Percentiles rank a stretch among this genome's conserved stretches.
These are phyloP conservation scores for Phalacrocorax aristotelis DNA, from an alignment of 2,113 vertebrate species.

Conservation along the genomic window DNA sequence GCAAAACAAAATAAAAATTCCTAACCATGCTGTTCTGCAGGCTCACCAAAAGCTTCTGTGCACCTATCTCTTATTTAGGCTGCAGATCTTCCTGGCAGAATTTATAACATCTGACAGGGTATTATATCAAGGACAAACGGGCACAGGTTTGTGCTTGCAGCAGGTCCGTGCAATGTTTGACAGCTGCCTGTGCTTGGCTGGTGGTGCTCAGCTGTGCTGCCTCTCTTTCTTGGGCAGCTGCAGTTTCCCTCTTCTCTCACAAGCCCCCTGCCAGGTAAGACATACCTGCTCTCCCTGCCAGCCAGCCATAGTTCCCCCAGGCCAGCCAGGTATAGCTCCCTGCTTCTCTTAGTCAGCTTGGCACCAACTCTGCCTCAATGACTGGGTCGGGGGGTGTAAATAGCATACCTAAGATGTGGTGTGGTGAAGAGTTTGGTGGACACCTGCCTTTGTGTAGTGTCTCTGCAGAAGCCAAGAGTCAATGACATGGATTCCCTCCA, in stretches of 20 bases:
- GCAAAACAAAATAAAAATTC: neutral
- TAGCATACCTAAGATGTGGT: neutral
- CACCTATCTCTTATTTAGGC: neutral
- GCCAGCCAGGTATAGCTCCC: neutral
- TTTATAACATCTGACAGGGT: neutral
- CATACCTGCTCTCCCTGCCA: neutral
- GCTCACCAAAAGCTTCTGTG: neutral
- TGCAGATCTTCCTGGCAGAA: neutral
- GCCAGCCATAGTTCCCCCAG: neutral
- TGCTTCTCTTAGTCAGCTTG: neutral
- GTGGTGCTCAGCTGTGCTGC: rapidly evolving
- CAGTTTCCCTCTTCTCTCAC: neutral
- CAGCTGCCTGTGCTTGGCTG: rapidly evolving
- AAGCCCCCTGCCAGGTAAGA: neutral
- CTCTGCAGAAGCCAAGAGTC: neutral
- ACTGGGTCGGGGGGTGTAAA: neutral
- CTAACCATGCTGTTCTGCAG: neutral
- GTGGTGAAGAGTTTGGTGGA: neutral
- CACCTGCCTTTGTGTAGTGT: neutral
- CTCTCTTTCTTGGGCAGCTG: rapidly evolving
- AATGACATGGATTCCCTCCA: neutral
- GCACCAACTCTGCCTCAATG: neutral
- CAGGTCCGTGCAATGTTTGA: neutral
- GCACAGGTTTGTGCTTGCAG: neutral
- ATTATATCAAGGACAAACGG: neutral